Conservation (phyloP, 2,888 invertebrate species). For the Crematogaster levior region DNA sequence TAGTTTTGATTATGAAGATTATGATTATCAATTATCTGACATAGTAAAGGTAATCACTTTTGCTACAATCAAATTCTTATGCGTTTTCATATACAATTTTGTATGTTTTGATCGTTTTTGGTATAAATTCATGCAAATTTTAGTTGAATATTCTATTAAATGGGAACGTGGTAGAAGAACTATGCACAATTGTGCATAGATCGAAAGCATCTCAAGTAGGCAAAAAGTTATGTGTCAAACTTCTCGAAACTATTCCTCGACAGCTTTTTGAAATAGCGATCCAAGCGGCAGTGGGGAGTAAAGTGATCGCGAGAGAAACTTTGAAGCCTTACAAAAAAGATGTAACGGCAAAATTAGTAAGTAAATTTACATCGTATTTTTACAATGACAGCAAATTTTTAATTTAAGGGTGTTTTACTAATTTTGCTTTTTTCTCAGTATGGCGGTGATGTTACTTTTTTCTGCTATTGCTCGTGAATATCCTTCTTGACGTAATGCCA, state of each 20-base stretch:
- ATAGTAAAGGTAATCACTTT: constrained; percentile 90
- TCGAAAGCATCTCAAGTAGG: constrained; percentile 89
- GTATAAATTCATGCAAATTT: constrained; percentile 66
- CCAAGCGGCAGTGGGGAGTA: constrained; percentile 93
- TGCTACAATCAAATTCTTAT: background rate
- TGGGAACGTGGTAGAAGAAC: constrained; percentile 92
- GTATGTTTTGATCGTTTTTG: background rate
- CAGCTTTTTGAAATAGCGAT: constrained; percentile 93
- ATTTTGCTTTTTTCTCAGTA: constrained; percentile 87
- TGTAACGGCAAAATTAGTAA: constrained; percentile 96
- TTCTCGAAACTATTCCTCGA: constrained; percentile 94
- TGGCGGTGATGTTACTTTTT: constrained; percentile 96
- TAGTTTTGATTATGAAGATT: constrained; percentile 96
- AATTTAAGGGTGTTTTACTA: background rate
- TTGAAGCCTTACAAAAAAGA: constrained; percentile 96
- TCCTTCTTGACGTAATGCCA: no score
- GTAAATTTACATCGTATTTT: constrained; percentile 74
- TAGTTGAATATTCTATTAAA: constrained; percentile 93
- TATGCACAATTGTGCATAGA: constrained; percentile 93
- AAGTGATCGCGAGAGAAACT: constrained; percentile 94
- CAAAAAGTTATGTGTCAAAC: constrained; percentile 90
- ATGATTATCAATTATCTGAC: constrained; percentile 92
- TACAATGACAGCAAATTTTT: background rate
- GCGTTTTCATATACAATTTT: background rate
- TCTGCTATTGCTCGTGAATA: no score